Evolutionary conservation across 2,797 vertebrate species (phyloP).

Genomic region (Gallinago solitaria): DNA sequence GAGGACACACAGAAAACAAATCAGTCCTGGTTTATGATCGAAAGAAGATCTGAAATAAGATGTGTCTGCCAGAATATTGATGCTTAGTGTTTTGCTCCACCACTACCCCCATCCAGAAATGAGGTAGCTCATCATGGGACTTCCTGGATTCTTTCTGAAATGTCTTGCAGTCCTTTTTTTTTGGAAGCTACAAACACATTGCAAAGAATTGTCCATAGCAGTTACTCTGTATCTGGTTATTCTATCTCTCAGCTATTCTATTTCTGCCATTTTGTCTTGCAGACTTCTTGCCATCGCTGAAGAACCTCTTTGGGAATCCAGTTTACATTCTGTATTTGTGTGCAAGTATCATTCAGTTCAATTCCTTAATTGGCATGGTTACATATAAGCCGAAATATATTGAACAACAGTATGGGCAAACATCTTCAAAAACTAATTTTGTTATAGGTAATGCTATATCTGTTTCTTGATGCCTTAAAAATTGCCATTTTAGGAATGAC

Average conservation of each 20-base stretch:
- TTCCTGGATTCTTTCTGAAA: background rate
- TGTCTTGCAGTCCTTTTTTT: background rate
- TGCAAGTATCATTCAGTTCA: conserved; percentile 91
- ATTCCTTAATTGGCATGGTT: conserved; percentile 95
- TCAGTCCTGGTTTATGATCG: background rate
- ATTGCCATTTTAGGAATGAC: background rate
- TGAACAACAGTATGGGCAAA: conserved; percentile 93
- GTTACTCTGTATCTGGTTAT: background rate
- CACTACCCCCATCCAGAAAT: background rate
- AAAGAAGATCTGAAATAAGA: background rate
- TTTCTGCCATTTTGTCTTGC: conserved; percentile 55
- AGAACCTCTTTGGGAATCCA: conserved; percentile 86
- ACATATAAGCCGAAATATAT: conserved; percentile 97
- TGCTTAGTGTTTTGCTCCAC: background rate
- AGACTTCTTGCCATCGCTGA: conserved; percentile 92
- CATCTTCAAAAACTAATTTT: conserved; percentile 91
- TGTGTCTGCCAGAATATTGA: background rate
- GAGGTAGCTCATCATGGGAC: background rate
- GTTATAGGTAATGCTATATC: conserved; percentile 86
- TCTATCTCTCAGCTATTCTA: background rate
- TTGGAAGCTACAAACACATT: background rate
- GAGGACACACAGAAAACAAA: background rate
- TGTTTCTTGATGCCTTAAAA: background rate
- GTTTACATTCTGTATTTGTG: conserved; percentile 90
- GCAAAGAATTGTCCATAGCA: background rate